These are phyloP conservation scores for Ophion obscuratus DNA, from an alignment of 2,888 invertebrate genomes.

Conservation along the genomic window DNA sequence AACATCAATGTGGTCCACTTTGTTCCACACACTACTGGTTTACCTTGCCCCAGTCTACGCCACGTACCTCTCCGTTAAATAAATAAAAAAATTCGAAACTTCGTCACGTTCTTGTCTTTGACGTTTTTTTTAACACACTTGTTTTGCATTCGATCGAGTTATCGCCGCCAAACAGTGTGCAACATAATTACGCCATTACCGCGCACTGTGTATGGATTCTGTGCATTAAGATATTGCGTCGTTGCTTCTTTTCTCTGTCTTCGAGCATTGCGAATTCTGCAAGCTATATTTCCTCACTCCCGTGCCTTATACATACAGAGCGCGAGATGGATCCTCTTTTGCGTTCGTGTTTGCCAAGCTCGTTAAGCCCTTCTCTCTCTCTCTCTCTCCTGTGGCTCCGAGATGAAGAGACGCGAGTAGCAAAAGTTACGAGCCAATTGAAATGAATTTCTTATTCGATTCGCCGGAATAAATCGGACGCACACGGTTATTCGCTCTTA, in stretches of 20 bases:
- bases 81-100: conserved; percentile 28
- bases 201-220: conserved; percentile 56
- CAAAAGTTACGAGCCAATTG: conserved; percentile 39
- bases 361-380: conserved; percentile 65
- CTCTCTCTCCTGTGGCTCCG: neutral
- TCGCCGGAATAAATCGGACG: neutral
- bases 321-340: conserved; percentile 65
- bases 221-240: conserved; percentile 75
- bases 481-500: neutral
- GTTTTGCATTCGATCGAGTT: conserved; percentile 69
- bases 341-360: conserved; percentile 69
- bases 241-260: conserved; percentile 63
- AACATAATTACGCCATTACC: conserved; percentile 71
- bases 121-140: conserved; percentile 15
- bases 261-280: conserved; percentile 43
- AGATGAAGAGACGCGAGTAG: conserved; percentile 27
- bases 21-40: conserved; percentile 32
- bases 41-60: conserved; percentile 36
- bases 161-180: conserved; percentile 64
- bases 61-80: conserved; percentile 7
- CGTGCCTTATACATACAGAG: conserved; percentile 50
- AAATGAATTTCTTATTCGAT: conserved; percentile 21
- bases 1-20: neutral
- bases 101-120: conserved; percentile 20
- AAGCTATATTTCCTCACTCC: conserved; percentile 73